Percentiles rank a stretch among this genome's conserved stretches.
phyloP scores from a whole-genome alignment of 2,888 invertebrate genomes.

The Lasioglossum morio region DNA sequence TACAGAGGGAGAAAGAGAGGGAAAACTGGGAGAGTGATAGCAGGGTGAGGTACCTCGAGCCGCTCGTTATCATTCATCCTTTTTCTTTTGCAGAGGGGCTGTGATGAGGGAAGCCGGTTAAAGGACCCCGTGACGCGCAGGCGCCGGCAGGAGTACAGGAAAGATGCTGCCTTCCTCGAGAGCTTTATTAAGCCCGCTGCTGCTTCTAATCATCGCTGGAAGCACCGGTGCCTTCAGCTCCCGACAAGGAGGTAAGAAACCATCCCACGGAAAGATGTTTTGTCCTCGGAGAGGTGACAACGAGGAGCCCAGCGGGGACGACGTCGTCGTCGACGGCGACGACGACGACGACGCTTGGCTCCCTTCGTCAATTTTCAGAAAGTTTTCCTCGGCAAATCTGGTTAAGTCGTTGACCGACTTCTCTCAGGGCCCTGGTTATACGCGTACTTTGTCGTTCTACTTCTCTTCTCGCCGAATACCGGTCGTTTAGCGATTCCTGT shows the following conservation, averaged over 20 bases:
- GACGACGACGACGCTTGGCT: not conserved
- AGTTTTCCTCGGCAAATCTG: slow-evolving; percentile 48
- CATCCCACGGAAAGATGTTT: slow-evolving; percentile 46
- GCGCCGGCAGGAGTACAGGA: slow-evolving; percentile 78
- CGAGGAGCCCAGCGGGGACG: not conserved
- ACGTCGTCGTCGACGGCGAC: not conserved
- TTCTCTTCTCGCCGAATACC: slow-evolving; percentile 24
- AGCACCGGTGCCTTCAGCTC: slow-evolving; percentile 80
- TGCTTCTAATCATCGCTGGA: slow-evolving; percentile 82
- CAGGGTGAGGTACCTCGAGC: not conserved
- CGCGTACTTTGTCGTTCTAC: slow-evolving; percentile 3
- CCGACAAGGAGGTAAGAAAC: slow-evolving; percentile 79
- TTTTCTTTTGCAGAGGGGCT: slow-evolving; percentile 75
- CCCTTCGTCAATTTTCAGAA: slow-evolving; percentile 51
- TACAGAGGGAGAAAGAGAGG: not conserved
- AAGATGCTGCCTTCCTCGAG: slow-evolving; percentile 82
- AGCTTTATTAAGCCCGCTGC: slow-evolving; percentile 79
- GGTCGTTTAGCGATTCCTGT: slow-evolving; percentile 17
- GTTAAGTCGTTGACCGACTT: slow-evolving; percentile 58
- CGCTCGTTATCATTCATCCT: slow-evolving; percentile 40
- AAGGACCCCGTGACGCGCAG: slow-evolving; percentile 78
- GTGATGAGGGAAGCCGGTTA: slow-evolving; percentile 84
- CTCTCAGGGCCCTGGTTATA: not conserved
- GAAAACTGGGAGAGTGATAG: not conserved
- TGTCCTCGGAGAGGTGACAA: slow-evolving; percentile 34